A percentile compares a stretch with the other conserved stretches of the same genome.
Conservation (phyloP, 2,797 vertebrate species). For the Schizopygopsis pylzovi region DNA sequence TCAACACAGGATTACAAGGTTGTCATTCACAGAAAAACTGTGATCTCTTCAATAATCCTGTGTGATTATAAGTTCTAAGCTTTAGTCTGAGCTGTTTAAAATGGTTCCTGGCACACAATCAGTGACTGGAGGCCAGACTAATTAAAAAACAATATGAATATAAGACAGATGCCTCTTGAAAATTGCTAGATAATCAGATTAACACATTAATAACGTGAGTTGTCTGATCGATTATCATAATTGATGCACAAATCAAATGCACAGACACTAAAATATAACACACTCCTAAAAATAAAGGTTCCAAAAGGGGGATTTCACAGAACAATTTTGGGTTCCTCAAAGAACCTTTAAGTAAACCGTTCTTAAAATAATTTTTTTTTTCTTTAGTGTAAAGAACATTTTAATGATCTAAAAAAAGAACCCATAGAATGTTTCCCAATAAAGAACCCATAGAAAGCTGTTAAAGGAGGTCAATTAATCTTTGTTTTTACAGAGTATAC, state of each 20-base stretch:
- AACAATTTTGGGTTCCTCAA: background rate
- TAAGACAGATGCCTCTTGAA: slow-evolving; percentile 19
- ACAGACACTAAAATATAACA: background rate
- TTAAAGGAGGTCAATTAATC: background rate
- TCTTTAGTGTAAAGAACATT: background rate
- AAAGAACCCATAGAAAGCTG: background rate
- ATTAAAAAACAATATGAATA: slow-evolving; percentile 9
- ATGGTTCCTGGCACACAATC: slow-evolving; percentile 7
- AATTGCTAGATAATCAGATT: slow-evolving; percentile 19
- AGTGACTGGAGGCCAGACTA: slow-evolving; percentile 32
- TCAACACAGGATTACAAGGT: slow-evolving; percentile 40
- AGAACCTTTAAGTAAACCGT: background rate
- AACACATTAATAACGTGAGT: slow-evolving; percentile 10
- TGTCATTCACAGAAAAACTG: slow-evolving; percentile 33
- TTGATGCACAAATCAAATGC: background rate
- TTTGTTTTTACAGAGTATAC: background rate
- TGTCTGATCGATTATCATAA: slow-evolving; percentile 2
- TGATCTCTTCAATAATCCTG: slow-evolving; percentile 41
- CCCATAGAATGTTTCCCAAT: background rate
- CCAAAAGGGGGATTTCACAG: background rate
- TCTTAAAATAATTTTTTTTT: background rate
- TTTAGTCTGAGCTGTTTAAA: slow-evolving; percentile 25
- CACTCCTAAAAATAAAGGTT: background rate
- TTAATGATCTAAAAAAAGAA: background rate
- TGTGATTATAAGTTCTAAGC: slow-evolving; percentile 33